phyloP scores from a whole-genome alignment of 2,113 vertebrate species.

The Platycercus adscitus region DNA sequence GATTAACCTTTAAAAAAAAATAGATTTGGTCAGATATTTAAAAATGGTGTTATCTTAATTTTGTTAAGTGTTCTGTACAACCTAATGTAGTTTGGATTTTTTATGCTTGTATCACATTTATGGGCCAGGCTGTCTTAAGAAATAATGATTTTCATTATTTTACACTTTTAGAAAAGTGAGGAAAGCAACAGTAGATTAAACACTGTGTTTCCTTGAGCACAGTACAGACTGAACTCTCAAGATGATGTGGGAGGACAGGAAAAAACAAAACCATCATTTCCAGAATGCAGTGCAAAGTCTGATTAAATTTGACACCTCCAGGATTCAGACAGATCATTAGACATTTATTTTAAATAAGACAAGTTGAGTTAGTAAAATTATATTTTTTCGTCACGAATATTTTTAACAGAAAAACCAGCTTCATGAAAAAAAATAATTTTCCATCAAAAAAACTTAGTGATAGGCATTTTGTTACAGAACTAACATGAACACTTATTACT shows the following conservation, averaged over 20 bases:
- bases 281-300: background rate
- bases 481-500: background rate
- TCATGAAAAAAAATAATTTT: background rate
- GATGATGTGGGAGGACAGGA: background rate
- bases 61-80: background rate
- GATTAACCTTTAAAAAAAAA: background rate
- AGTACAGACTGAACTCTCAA: background rate
- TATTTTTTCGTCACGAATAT: accelerated
- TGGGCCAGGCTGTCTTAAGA: background rate
- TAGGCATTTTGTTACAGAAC: background rate
- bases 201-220: background rate
- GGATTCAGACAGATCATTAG: background rate
- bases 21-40: background rate
- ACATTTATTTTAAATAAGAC: background rate
- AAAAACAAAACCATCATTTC: background rate
- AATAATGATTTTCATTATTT: background rate
- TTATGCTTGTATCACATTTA: background rate
- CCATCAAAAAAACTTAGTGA: accelerated
- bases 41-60: background rate
- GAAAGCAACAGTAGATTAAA: background rate
- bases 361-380: accelerated
- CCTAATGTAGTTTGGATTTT: background rate
- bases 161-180: background rate
- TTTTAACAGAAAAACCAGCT: background rate
- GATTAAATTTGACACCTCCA: background rate